Conservation (phyloP, 2,113 vertebrate species). For the Terrapene triunguis region DNA sequence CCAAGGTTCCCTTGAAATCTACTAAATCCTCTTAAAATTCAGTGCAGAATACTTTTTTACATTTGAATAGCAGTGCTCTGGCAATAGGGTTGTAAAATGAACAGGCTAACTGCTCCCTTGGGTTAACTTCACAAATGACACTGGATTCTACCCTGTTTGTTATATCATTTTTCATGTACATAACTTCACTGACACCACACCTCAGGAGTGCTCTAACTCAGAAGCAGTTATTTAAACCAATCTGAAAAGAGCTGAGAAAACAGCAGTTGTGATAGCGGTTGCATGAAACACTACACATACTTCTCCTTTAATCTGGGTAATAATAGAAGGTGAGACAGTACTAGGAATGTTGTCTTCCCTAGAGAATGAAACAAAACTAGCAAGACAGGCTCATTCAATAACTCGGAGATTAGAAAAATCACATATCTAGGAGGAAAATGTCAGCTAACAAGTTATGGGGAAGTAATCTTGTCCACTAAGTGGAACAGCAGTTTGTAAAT, state of each 20-base stretch:
- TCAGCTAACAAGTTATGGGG: neutral
- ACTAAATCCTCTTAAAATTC: neutral
- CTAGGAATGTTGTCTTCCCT: neutral
- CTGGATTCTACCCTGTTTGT: neutral
- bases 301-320: neutral
- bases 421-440: neutral
- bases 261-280: neutral
- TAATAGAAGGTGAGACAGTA: accelerated
- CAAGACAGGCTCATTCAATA: neutral
- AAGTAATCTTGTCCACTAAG: neutral
- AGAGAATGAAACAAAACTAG: conserved; percentile 16
- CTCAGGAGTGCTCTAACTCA: neutral
- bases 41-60: accelerated
- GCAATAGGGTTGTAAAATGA: neutral
- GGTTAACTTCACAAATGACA: neutral
- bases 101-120: neutral
- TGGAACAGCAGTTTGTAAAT: neutral
- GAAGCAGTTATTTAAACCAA: neutral
- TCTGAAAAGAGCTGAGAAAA: neutral
- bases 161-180: accelerated
- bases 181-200: neutral
- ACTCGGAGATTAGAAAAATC: neutral
- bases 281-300: neutral
- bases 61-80: neutral
- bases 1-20: neutral